phyloP scores from a whole-genome alignment of 2,797 vertebrate genomes.

The Sebastes steindachneri region DNA sequence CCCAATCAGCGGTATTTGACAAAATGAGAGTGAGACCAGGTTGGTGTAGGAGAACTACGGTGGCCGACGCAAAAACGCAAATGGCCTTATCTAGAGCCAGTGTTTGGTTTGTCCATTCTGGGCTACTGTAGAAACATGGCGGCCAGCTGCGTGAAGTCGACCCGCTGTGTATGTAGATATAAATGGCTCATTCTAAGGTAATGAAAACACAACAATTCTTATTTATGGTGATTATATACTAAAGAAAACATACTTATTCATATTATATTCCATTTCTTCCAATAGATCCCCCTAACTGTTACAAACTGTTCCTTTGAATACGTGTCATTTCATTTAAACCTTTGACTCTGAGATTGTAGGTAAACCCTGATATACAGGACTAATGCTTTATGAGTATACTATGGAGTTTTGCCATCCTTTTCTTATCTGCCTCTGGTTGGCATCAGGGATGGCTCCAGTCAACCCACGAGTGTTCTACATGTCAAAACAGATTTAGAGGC shows the following conservation, averaged over 20 bases:
- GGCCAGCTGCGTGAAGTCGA: too few relatives aligned
- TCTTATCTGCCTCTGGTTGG: slow-evolving; percentile 30
- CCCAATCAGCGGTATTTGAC: too few relatives aligned
- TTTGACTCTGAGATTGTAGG: not conserved
- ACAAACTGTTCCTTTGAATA: not conserved
- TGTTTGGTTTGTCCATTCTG: too few relatives aligned
- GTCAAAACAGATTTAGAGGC: slow-evolving; percentile 65
- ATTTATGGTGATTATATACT: not conserved
- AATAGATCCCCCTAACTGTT: not conserved
- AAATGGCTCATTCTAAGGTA: not conserved
- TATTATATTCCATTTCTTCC: accelerated
- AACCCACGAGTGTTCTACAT: slow-evolving; percentile 54
- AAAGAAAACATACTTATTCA: not conserved
- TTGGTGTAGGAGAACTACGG: too few relatives aligned
- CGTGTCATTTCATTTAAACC: not conserved
- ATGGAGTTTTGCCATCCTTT: slow-evolving; percentile 29
- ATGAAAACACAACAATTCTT: not conserved
- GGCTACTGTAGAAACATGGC: too few relatives aligned
- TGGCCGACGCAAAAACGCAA: too few relatives aligned
- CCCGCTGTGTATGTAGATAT: too few relatives aligned
- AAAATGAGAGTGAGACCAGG: too few relatives aligned
- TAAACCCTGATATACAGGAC: not conserved
- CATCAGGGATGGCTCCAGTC: slow-evolving; percentile 35
- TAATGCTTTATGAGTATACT: slow-evolving; percentile 7
- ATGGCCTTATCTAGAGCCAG: too few relatives aligned